Evolutionary conservation across 1,140 invertebrate species (phyloP).

Genomic region (Aphelenchoides avenae): DNA sequence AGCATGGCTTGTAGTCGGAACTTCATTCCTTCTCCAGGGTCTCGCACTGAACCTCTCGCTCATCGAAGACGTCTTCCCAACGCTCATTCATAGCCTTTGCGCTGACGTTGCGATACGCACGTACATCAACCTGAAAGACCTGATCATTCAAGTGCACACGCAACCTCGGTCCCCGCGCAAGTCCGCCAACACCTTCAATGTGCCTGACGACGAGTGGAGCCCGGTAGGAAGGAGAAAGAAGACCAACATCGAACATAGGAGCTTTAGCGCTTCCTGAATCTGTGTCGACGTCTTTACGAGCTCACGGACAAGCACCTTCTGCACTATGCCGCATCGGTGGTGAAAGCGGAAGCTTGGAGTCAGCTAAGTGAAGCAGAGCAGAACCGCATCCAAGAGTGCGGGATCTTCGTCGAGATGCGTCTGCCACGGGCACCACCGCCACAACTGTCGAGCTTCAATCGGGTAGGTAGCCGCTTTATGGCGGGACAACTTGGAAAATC

Average conservation of each 20-base stretch:
- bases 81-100: constrained; percentile 46
- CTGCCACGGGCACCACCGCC: constrained; percentile 52
- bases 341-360: constrained; percentile 47
- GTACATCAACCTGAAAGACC: constrained; percentile 48
- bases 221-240: constrained; percentile 37
- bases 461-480: too few species aligned
- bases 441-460: constrained; percentile 47
- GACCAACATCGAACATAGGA: constrained; percentile 4
- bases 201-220: constrained; percentile 39
- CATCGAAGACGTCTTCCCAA: constrained; percentile 51
- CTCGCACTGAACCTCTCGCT: constrained; percentile 52
- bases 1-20: constrained; percentile 22
- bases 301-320: constrained; percentile 51
- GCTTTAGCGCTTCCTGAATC: constrained; percentile 48
- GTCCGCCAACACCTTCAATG: not conserved
- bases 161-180: constrained; percentile 3
- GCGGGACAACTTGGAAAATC: too few species aligned
- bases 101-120: constrained; percentile 51
- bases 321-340: constrained; percentile 53
- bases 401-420: constrained; percentile 54
- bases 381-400: constrained; percentile 51
- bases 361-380: constrained; percentile 41
- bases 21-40: constrained; percentile 48
- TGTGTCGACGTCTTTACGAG: constrained; percentile 47
- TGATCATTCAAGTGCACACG: constrained; percentile 30